Conservation (phyloP, 2,113 vertebrate species). For the Scomber japonicus region DNA sequence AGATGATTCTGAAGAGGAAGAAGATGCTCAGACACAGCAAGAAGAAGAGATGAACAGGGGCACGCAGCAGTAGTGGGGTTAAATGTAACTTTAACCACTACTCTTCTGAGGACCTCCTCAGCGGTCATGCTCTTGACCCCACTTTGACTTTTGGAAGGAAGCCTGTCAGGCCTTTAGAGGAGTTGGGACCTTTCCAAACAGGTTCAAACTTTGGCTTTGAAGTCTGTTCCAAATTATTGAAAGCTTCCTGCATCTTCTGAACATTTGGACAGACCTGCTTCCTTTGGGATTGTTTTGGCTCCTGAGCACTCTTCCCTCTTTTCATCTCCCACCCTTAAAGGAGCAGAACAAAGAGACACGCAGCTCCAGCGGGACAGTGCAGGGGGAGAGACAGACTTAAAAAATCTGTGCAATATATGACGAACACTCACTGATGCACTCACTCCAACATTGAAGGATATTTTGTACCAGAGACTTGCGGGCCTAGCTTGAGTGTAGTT, state of each 20-base stretch:
- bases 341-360: background rate
- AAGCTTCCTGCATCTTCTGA: background rate
- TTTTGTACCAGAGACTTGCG: slow-evolving; percentile 8
- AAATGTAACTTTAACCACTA: background rate
- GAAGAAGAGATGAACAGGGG: slow-evolving; percentile 84
- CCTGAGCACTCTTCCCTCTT: background rate
- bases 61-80: too few relatives aligned
- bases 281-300: slow-evolving; percentile 2
- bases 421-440: slow-evolving; percentile 33
- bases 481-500: background rate
- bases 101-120: slow-evolving; percentile 14
- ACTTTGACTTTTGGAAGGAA: background rate
- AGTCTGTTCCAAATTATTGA: background rate
- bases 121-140: slow-evolving; percentile 11
- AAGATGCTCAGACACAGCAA: slow-evolving; percentile 83
- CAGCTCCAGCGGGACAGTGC: background rate
- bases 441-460: slow-evolving; percentile 45
- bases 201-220: background rate
- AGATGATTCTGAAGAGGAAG: slow-evolving; percentile 89
- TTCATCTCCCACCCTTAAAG: background rate
- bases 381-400: background rate
- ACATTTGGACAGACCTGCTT: slow-evolving; percentile 1
- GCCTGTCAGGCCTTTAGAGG: background rate
- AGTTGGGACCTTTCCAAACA: slow-evolving; percentile 1
- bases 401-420: slow-evolving; percentile 44